These are phyloP conservation scores for Macropis europaea DNA, from an alignment of 2,888 invertebrate species.

Conservation along the genomic window DNA sequence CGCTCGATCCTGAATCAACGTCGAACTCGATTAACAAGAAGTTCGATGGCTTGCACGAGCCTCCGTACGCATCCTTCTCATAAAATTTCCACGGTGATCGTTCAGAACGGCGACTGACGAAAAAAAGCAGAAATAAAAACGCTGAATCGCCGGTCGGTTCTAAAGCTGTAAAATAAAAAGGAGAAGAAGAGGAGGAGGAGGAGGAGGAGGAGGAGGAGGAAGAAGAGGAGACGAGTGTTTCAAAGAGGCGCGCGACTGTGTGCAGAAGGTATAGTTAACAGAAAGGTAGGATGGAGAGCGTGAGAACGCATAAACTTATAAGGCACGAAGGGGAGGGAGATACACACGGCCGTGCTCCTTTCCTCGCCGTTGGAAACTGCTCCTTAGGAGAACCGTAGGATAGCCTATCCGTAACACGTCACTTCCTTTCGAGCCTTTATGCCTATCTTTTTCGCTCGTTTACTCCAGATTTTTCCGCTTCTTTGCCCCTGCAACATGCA, in stretches of 20 bases:
- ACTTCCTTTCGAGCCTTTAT: constrained; percentile 47
- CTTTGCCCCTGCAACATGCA: too few species aligned
- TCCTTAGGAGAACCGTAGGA: constrained; percentile 35
- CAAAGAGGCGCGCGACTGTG: constrained; percentile 31
- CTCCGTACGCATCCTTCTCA: too few species aligned
- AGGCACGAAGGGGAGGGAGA: constrained; percentile 51
- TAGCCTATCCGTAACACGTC: constrained; percentile 57
- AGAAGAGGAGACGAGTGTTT: constrained; percentile 2
- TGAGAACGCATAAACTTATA: constrained; percentile 72
- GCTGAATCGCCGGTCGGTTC: too few species aligned
- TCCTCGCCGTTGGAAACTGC: constrained; percentile 58
- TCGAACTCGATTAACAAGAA: too few species aligned
- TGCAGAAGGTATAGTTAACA: constrained; percentile 33
- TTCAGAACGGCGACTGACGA: too few species aligned
- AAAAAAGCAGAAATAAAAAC: too few species aligned
- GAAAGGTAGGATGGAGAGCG: constrained; percentile 70
- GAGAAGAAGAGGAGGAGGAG: too few species aligned
- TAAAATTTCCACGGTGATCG: too few species aligned
- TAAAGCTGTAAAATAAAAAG: too few species aligned
- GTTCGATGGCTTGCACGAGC: too few species aligned
- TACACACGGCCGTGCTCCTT: constrained; percentile 53
- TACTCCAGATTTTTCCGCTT: constrained; percentile 20
- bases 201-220: not conserved
- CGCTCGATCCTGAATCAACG: too few species aligned
- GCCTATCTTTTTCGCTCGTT: constrained; percentile 43